Base-by-base conservation (phyloP, 2,113 vertebrate genomes). In the Craseonycteris thonglongyai region DNA sequence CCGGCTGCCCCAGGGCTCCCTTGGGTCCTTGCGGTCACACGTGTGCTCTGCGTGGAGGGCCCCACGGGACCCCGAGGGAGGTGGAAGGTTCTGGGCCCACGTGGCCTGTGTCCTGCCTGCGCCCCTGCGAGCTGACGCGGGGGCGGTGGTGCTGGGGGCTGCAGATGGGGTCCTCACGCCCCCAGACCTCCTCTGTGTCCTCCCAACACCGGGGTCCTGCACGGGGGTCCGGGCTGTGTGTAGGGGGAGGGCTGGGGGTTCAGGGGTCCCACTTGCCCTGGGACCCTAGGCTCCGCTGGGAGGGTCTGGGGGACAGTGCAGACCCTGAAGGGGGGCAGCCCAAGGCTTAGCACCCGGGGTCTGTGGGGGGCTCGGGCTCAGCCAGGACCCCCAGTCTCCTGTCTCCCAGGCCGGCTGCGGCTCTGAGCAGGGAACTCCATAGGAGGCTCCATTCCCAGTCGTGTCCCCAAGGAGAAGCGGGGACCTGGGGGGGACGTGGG, bases 1-100 rank as follows among this genome's bases (percentile, higher is more conserved):
- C 49, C 0, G 6, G 40, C 28, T n/a, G 30, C 28, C 7, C 47
- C 18, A 21, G 58, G 11, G 51, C 26, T 7, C 14, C 0, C 18
- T 3, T 0, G 7, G 47, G 35, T 6, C 15, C 58, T 15, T 1
- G 0, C 16, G 0, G 0, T 56, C 26, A 1, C 0, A 0, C 19
- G 66, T 7, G 38, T 5, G 28, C 30, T 11, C 30, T 11, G 2
- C 1, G 2, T 2, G 5, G 21, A 38, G 42, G 1, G 14, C 5
- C 6, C 56, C 49, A 12, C 0, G 5, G 42, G 6, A 40, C 15
- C n/a, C 4, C 0, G 18, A 33, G 30, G 80, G 2, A 3, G 30
- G 42, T 2, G 54, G 86, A 5, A 7, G 38, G 18, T 24, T 14
- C 16, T 16, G 45, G 69, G 33, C 54, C 54, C 33, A 45, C 9